Conservation (phyloP, 2,888 invertebrate species). For the Saturnia pavonia region DNA sequence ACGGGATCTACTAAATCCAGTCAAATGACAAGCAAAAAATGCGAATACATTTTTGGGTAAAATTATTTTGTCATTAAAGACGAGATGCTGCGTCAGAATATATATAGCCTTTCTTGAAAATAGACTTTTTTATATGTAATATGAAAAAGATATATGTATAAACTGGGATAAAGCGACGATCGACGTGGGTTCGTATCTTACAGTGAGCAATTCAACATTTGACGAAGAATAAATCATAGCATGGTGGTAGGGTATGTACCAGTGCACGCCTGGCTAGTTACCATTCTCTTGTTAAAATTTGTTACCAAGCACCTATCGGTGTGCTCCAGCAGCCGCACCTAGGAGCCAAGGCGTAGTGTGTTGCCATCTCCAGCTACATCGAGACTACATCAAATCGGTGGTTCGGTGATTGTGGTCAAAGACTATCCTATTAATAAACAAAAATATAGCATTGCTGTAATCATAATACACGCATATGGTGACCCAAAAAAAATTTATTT, state of each 20-base stretch:
- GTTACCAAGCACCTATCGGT: background rate
- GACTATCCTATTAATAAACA: too few relatives aligned
- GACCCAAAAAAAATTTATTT: too few relatives aligned
- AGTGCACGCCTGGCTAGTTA: too few relatives aligned
- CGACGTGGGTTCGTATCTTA: too few relatives aligned
- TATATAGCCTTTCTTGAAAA: background rate
- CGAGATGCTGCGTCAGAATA: background rate
- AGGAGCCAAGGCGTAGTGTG: too few relatives aligned
- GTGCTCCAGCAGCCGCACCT: background rate
- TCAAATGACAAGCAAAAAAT: constrained; percentile 37
- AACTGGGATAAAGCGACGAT: too few relatives aligned
- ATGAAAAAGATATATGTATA: background rate
- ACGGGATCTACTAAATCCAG: constrained; percentile 33
- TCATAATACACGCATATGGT: too few relatives aligned
- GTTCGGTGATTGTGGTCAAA: too few relatives aligned
- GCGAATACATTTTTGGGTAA: constrained; percentile 25
- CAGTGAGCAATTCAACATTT: too few relatives aligned
- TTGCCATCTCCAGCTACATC: too few relatives aligned
- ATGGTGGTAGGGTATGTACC: background rate
- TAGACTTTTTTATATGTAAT: background rate
- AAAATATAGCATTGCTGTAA: too few relatives aligned
- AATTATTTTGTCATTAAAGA: constrained; percentile 15
- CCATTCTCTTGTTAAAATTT: background rate
- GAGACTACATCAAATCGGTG: too few relatives aligned
- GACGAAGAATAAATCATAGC: background rate